Evolutionary conservation across 2,113 vertebrate genomes (phyloP), one percentile per base, ranked within the genome.

Genomic region (Corapipo altera): DNA sequence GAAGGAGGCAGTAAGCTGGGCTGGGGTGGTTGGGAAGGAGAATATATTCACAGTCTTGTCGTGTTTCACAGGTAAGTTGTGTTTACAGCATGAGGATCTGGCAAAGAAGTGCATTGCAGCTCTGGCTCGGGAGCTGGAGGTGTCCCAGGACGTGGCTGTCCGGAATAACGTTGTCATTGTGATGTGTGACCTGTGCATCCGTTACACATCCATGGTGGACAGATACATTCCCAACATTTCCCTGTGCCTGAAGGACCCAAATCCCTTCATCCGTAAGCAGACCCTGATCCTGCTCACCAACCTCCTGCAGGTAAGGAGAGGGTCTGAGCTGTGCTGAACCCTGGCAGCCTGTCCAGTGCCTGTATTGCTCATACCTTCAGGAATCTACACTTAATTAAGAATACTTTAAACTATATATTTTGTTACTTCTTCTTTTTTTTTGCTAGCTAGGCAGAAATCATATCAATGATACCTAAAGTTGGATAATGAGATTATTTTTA

Each of bases 261-360:
- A 98, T 2, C 97, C 98, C 0, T 97, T 99, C 39, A 98, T 99
- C 96, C 98, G 99, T n/a, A 98, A 98, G 98, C 99, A 99, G 91
- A 98, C 99, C 0, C 97, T 99, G 46, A 98, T 99, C 95, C 98
- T 99, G 98, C 98, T 99, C 22, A 99, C 99, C 95, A 99, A 98
- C 95, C 98, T 99, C 41, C 98, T 99, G 30, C 99, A 99, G 99
- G 99, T 99, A 55, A 44, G 18, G 22, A 55, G 30, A 33, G 44
- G 33, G 33, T 6, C 48, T 8, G 48, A 5, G 35, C 55, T 22
- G 17, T 37, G 57, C 58, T 64, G 57, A 39, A 4, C 5, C 3
- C 41, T 55, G n/a, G 9, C 44, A 62, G 6, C 26, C 49, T 74
- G 51, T 6, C 19, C 43, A 13, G 17, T 12, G 24, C 24, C 9